Evolutionary conservation across 2,113 vertebrate species (phyloP).

Genomic region (Tetraodon nigroviridis): DNA sequence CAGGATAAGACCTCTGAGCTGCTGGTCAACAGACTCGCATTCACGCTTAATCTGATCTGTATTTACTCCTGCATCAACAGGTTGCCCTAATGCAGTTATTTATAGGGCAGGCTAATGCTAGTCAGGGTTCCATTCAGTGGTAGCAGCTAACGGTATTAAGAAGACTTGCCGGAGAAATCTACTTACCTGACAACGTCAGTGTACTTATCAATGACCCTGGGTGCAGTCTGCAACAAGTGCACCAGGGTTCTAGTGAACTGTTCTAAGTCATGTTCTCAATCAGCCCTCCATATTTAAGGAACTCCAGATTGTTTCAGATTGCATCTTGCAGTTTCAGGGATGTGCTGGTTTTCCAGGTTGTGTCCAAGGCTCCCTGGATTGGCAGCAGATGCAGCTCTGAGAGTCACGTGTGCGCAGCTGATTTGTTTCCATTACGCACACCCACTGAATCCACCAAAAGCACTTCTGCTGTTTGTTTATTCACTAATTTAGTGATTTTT

Average conservation of each 20-base stretch:
- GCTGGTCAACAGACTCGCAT: conserved; percentile 27
- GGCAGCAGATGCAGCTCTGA: no score
- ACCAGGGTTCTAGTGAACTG: conserved; percentile 2
- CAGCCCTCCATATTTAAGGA: no score
- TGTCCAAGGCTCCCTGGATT: no score
- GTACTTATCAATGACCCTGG: conserved; percentile 9
- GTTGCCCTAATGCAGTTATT: conserved; percentile 60
- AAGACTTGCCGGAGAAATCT: conserved; percentile 34
- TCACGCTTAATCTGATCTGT: conserved; percentile 55
- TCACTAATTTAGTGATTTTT: neutral
- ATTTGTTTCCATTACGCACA: no score
- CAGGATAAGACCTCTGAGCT: conserved; percentile 42
- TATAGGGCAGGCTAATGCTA: conserved; percentile 40
- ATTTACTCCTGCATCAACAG: conserved; percentile 20
- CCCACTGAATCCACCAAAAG: no score
- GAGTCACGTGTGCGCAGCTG: no score
- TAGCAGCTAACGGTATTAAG: conserved; percentile 27
- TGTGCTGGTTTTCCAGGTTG: no score
- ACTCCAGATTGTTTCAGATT: no score
- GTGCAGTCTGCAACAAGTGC: neutral
- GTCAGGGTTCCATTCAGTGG: conserved; percentile 17
- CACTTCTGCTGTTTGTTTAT: neutral
- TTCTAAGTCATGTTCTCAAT: neutral
- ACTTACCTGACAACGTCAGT: conserved; percentile 32
- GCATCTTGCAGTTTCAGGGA: no score